These are phyloP conservation scores for Littorina saxatilis DNA, from an alignment of 1,140 invertebrate genomes.

Conservation along the genomic window DNA sequence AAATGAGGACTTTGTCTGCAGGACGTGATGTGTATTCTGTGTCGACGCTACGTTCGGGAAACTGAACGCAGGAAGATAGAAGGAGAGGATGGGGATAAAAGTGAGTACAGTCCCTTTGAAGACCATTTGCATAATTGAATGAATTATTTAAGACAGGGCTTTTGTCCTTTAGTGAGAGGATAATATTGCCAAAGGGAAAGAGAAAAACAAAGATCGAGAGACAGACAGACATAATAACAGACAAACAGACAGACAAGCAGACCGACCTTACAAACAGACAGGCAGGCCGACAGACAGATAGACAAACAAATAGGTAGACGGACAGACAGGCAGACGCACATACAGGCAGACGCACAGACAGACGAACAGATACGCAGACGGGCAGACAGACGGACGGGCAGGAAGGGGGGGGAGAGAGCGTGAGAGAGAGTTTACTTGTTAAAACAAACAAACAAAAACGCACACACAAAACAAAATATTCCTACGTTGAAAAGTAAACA, in stretches of 20 bases:
- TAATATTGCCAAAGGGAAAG: no score
- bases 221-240: not conserved
- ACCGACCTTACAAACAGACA: no score
- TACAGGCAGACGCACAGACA: not conserved
- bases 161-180: no score
- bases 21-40: constrained; percentile 57
- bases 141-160: not conserved
- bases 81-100: constrained; percentile 56
- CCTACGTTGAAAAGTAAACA: no score
- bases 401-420: no score
- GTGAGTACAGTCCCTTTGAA: constrained; percentile 40
- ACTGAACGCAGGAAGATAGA: constrained; percentile 55
- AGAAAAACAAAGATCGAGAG: no score
- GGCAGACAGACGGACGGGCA: not conserved
- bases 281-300: not conserved
- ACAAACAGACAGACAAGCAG: not conserved
- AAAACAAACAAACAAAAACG: no score
- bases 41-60: constrained; percentile 55
- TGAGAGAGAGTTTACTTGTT: no score
- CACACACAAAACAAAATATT: no score
- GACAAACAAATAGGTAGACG: not conserved
- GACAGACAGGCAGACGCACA: not conserved
- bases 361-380: not conserved
- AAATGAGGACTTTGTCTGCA: no score
- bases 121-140: no score